Conservation (phyloP, 2,888 invertebrate genomes). For the Noctua janthe region DNA sequence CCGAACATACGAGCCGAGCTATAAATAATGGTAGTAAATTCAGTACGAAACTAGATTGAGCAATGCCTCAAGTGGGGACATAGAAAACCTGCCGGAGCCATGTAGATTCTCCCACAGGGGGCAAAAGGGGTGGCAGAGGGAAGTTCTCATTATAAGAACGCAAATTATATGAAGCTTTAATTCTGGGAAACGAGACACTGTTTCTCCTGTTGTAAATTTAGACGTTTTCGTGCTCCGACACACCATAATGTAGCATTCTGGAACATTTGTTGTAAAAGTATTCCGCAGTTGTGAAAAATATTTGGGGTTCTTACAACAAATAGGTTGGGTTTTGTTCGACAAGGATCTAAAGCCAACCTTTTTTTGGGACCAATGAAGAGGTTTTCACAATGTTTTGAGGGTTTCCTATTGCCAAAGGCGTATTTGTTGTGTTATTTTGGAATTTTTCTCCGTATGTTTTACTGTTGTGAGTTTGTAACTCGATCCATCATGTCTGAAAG, state of each 20-base stretch:
- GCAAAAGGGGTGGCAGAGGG: constrained; percentile 35
- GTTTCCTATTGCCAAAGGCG: constrained; percentile 45
- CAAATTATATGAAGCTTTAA: constrained; percentile 69
- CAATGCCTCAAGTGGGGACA: constrained; percentile 24
- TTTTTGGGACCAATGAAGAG: constrained; percentile 50
- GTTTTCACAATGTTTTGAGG: constrained; percentile 46
- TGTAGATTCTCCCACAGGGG: constrained; percentile 18
- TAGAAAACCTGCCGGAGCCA: constrained; percentile 19
- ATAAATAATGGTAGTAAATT: constrained; percentile 15
- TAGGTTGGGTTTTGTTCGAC: constrained; percentile 51
- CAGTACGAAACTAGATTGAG: constrained; percentile 32
- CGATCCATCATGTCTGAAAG: not conserved
- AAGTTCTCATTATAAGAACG: constrained; percentile 68
- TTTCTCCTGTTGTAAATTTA: constrained; percentile 42
- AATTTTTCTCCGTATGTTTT: not conserved
- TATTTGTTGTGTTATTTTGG: constrained; percentile 38
- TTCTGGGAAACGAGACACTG: constrained; percentile 61
- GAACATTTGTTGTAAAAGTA: constrained; percentile 14
- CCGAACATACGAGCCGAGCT: not conserved
- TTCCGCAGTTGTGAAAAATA: constrained; percentile 35
- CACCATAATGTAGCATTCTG: constrained; percentile 39
- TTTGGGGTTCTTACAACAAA: constrained; percentile 45
- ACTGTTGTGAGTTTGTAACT: not conserved
- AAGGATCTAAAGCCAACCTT: constrained; percentile 62
- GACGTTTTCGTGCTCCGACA: constrained; percentile 22